phyloP scores from a whole-genome alignment of 2,797 vertebrate species.

The Macropus fuliginosus region DNA sequence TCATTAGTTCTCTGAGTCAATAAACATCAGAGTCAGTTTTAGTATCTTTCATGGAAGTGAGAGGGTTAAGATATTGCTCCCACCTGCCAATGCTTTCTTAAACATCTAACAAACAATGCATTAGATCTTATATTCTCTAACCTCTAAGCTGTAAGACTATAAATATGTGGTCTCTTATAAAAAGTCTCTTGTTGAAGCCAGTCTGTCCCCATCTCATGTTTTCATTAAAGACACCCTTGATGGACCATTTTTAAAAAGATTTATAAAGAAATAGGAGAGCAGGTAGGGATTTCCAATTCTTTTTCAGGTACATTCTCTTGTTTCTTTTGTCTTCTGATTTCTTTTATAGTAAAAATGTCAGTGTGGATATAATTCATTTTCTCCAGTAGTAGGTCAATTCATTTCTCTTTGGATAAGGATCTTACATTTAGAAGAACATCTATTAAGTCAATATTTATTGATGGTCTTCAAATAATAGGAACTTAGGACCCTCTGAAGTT shows the following conservation, averaged over 20 bases:
- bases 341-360: not conserved
- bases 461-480: not conserved
- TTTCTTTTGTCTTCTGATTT: not conserved
- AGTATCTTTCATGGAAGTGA: no score
- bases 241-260: no score
- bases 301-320: not conserved
- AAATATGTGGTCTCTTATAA: not conserved
- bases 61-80: no score
- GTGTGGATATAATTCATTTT: not conserved
- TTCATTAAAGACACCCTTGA: not conserved
- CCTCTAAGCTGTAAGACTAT: not conserved
- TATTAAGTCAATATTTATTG: no score
- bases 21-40: no score
- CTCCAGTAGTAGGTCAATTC: not conserved
- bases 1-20: no score
- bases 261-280: not conserved
- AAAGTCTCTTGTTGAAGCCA: not conserved
- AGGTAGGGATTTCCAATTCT: not conserved
- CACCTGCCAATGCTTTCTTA: no score
- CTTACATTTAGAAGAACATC: not conserved
- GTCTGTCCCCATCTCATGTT: not conserved
- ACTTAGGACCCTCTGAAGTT: no score
- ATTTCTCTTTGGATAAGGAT: not conserved
- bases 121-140: not conserved
- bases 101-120: no score